A percentile compares a stretch with the other conserved stretches of the same genome.
Evolutionary conservation across 2,888 invertebrate species (phyloP).

Genomic region (Heteromyza rotundicornis): DNA sequence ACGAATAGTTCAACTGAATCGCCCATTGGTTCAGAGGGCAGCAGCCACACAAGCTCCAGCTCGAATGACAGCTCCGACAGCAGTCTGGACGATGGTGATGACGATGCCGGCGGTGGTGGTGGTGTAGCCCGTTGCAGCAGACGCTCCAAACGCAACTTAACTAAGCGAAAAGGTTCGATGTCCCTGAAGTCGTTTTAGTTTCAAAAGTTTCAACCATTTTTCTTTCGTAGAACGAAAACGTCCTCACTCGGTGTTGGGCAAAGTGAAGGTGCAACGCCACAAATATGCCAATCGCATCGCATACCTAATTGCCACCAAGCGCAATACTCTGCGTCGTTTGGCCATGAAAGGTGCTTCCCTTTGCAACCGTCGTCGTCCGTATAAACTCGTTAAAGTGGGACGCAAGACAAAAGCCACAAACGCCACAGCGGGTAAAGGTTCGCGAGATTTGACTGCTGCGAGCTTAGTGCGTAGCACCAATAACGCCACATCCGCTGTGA

Average conservation of each 20-base stretch:
- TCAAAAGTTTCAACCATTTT: no score
- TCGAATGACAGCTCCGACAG: conserved; percentile 34
- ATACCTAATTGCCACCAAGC: conserved; percentile 75
- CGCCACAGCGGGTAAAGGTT: not conserved
- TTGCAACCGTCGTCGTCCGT: conserved; percentile 46
- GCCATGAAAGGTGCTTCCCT: conserved; percentile 66
- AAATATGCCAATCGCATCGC: conserved; percentile 74
- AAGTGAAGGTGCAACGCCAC: conserved; percentile 57
- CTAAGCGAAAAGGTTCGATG: conserved; percentile 24
- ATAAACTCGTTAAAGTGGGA: conserved; percentile 34
- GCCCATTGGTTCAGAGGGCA: conserved; percentile 30
- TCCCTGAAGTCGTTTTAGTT: not conserved
- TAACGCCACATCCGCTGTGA: conserved; percentile 19
- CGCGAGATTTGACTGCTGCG: conserved; percentile 22
- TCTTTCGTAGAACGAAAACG: conserved; percentile 56
- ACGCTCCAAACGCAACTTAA: conserved; percentile 26
- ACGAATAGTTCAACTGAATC: conserved; percentile 64
- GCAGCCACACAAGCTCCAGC: conserved; percentile 20
- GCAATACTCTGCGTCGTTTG: conserved; percentile 70
- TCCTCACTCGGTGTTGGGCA: conserved; percentile 59
- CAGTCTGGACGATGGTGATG: conserved; percentile 28
- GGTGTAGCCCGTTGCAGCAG: conserved; percentile 18
- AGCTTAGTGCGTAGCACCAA: conserved; percentile 23
- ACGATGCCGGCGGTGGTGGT: conserved; percentile 20
- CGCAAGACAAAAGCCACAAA: not conserved